Evolutionary conservation across 2,113 vertebrate genomes (phyloP), one percentile per base, ranked within the genome.

Genomic region (Cyprinodon variegatus): DNA sequence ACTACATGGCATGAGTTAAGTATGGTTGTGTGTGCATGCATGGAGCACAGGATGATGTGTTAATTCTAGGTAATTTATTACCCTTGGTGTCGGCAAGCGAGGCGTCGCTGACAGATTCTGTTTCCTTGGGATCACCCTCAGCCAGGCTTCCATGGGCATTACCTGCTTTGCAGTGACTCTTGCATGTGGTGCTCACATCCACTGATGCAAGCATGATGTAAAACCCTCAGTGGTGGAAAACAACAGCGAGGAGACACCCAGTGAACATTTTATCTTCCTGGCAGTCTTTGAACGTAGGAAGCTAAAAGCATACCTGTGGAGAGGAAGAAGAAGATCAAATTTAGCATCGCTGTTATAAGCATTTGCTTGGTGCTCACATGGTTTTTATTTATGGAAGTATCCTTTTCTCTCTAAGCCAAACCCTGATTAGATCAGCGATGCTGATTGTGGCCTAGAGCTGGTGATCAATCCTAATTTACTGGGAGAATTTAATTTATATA

Each of bases 391-490:
- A 94, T 94, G 93, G 91, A 91, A 88, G 86, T 83, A 89, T 93
- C 89, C 88, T 85, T 91, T 89, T 91, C 90, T 85, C 90, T 87
- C 86, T 84, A 57, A 89, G 81, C 88, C 75, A 74, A 65, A 75
- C 63, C 53, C 83, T 92, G 91, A 95, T 95, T 93, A 84, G 90
- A 94, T 94, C 91, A 90, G 39, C 84, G 88, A 89, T 90, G 89
- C 90, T 88, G 89, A 90, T 92, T 93, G 90, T 90, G 86, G 92
- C 93, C 90, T 78, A 45, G 85, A 91, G 91, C 89, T 86, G 72
- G 88, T 92, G 92, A 95, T 95, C 93, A 92, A 94, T 95, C 92
- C 89, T 93, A 88, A 94, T 94, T 94, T 93, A 90, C 85, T 76
- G 36, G 53, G 71, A 80, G 91, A 91, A 94, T 93, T 91, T 86